These are phyloP conservation scores for Dendrophyllia cribrosa DNA, from an alignment of 64 coral and sea anemone genomes.

Conservation along the genomic window DNA sequence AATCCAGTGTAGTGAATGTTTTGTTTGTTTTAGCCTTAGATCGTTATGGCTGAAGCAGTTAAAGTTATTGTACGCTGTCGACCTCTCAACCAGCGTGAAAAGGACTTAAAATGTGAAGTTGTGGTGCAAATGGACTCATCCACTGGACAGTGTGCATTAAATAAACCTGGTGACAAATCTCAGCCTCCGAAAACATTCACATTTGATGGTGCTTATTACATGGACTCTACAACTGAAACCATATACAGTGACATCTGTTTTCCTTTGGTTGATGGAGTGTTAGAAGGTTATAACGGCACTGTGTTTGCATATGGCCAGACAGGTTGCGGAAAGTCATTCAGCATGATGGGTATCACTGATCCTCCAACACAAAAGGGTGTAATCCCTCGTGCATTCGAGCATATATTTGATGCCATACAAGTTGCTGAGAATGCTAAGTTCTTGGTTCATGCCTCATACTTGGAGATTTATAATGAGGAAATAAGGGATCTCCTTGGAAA, in stretches of 20 bases:
- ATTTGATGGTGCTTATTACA: conserved; percentile 97
- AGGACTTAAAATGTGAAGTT: conserved; percentile 92
- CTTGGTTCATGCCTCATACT: conserved; percentile 96
- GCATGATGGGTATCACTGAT: conserved; percentile 96
- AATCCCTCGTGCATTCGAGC: conserved; percentile 97
- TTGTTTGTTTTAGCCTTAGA: neutral
- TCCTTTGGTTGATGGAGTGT: conserved; percentile 94
- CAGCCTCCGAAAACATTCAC: conserved; percentile 95
- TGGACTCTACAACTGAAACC: conserved; percentile 92
- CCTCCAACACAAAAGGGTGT: conserved; percentile 93
- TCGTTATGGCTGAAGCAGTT: conserved; percentile 97
- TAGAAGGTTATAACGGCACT: conserved; percentile 98
- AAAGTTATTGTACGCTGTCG: conserved; percentile 99
- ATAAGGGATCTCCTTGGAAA: conserved; percentile 97
- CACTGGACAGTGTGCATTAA: conserved; percentile 82
- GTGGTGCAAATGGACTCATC: conserved; percentile 91
- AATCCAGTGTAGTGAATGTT: too few relatives aligned
- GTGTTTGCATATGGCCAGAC: conserved; percentile 99
- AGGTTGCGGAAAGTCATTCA: conserved; percentile 97
- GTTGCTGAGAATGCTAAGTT: conserved; percentile 95
- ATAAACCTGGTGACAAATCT: conserved; percentile 88
- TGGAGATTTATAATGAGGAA: conserved; percentile 99
- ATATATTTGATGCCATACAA: conserved; percentile 97
- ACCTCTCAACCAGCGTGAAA: conserved; percentile 94
- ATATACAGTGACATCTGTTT: conserved; percentile 99